phyloP scores from a whole-genome alignment of 2,113 vertebrate genomes.

The Ascaphus truei region DNA sequence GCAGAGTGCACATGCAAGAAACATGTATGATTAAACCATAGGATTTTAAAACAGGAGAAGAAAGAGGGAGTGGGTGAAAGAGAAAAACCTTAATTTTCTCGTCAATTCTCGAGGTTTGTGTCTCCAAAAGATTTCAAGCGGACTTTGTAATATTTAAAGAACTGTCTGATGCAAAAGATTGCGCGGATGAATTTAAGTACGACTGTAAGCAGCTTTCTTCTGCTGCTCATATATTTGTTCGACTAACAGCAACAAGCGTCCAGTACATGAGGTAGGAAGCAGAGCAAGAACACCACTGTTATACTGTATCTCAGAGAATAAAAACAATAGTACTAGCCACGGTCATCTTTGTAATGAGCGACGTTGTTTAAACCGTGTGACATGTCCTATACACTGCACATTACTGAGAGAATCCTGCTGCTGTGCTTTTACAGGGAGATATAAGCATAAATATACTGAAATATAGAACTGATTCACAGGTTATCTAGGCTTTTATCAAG shows the following conservation, averaged over 20 bases:
- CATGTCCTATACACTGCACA: not conserved
- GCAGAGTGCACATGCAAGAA: not conserved
- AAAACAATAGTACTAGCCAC: constrained; percentile 30
- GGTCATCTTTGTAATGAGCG: constrained; percentile 15
- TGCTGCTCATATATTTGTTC: constrained; percentile 3
- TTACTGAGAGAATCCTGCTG: constrained; percentile 32
- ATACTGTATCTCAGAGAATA: not conserved
- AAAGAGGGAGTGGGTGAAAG: not conserved
- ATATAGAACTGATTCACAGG: not conserved
- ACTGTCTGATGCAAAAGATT: not conserved
- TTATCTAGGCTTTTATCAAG: constrained; percentile 4
- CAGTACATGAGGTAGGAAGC: not conserved
- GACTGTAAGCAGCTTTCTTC: not conserved
- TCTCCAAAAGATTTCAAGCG: constrained; percentile 25
- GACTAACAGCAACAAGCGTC: constrained; percentile 25
- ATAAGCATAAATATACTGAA: constrained; percentile 17
- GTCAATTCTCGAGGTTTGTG: constrained; percentile 21
- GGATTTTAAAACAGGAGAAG: constrained; percentile 16
- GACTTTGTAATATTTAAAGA: constrained; percentile 25
- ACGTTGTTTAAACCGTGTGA: constrained; percentile 26
- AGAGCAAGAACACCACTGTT: not conserved
- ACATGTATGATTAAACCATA: not conserved
- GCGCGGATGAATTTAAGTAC: constrained; percentile 12
- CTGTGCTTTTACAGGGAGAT: constrained; percentile 39
- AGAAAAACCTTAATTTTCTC: not conserved